Evolutionary conservation across 2,113 vertebrate species (phyloP), one percentile per base, ranked within the genome.

Genomic region (Antechinus flavipes): DNA sequence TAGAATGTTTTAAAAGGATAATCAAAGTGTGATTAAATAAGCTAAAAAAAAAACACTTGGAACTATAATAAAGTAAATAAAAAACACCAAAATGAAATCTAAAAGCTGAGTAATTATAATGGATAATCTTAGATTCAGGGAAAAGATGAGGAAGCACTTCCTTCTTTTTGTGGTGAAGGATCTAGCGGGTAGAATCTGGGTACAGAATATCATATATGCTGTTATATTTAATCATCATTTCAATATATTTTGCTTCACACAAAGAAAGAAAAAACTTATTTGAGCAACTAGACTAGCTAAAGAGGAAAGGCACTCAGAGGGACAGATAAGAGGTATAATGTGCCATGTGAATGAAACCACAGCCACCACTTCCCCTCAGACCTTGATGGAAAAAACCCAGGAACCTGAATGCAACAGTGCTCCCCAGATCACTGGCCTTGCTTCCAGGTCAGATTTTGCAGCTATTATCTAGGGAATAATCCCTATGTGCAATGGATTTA

Each of bases 11-110:
- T 97, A 98, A 98, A 97, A 95, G 46, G 52, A 92, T 96, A 97
- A 94, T 92, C 96, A 94, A 97, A 98, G 94, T 95, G 12, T 54
- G 68, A 95, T 58, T 91, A 95, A 94, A 93, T 97, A 97, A 93
- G 93, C 91, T 0, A 24, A 96, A 95, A 98, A n/a, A 47, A 94
- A 96, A 91, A 96, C 24, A 98, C 95, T 95, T 96, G 91, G 58
- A 95, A 97, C 97, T 42, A 76, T n/a, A 76, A 76, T 76, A 84
- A 76, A 98, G 97, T 98, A 96, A 98, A 98, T 98, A 98, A 84
- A 84, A 84, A 84, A 84, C 35, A 42, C 0, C 22, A 95, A 95
- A 98, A 98, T 42, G 97, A 98, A 90, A 90, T 95, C 16, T 19
- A 76, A 14, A 35, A 76, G 4, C 30, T 7, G 35, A 76, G 68